phyloP scores from a whole-genome alignment of 2,113 vertebrate species.

The Psammodynastes pulverulentus region DNA sequence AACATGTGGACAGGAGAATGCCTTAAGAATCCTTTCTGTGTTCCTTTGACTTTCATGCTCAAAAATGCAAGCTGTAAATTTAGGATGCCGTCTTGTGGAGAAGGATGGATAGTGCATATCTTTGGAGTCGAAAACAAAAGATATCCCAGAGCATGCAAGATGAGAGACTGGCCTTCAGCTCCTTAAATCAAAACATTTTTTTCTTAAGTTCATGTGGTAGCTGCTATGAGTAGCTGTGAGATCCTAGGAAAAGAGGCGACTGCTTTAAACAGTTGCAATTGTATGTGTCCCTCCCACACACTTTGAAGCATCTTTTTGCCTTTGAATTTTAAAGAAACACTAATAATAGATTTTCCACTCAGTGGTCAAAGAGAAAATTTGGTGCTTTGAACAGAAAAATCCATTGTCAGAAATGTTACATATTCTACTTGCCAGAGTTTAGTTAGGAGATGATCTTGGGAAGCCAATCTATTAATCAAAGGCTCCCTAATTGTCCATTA shows the following conservation, averaged over 20 bases:
- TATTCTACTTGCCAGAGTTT: background rate
- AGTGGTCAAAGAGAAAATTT: background rate
- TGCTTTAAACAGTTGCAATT: background rate
- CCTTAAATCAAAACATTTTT: background rate
- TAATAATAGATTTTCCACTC: background rate
- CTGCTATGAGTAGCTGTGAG: background rate
- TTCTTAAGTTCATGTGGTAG: background rate
- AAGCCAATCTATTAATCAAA: background rate
- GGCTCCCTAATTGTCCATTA: background rate
- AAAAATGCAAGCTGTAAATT: background rate
- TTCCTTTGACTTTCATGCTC: background rate
- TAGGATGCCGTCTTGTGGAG: background rate
- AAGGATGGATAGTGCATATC: background rate
- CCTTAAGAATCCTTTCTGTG: background rate
- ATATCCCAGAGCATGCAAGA: background rate
- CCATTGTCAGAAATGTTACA: background rate
- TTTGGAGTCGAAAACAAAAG: background rate
- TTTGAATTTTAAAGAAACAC: background rate
- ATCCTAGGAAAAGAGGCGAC: background rate
- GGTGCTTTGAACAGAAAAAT: background rate
- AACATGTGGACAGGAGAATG: background rate
- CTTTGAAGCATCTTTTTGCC: background rate
- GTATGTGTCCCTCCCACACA: background rate
- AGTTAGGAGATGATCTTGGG: background rate
- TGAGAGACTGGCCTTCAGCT: background rate